phyloP scores from a whole-genome alignment of 2,113 vertebrate genomes.

The Macrotis lagotis region DNA sequence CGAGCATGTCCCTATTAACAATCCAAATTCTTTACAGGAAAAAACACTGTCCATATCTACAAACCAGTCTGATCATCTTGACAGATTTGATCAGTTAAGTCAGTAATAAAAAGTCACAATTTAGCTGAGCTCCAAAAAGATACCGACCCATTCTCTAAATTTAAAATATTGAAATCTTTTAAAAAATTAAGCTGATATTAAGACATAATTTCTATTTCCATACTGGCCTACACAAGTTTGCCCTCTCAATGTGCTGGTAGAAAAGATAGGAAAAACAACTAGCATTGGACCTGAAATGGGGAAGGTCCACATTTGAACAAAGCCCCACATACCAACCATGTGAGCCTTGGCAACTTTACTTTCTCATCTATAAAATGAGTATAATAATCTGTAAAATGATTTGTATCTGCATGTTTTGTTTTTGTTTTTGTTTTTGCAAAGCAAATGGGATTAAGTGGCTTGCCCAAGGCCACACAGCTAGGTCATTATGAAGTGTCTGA shows the following conservation, averaged over 20 bases:
- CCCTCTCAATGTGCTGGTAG: neutral
- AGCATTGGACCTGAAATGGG: neutral
- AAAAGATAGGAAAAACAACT: neutral
- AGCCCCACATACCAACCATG: too few relatives aligned
- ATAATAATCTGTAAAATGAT: too few relatives aligned
- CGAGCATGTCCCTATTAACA: neutral
- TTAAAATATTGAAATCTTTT: neutral
- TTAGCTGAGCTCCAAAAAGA: neutral
- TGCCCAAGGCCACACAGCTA: too few relatives aligned
- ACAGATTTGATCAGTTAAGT: neutral
- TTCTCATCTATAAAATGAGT: conserved; percentile 12
- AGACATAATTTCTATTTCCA: neutral
- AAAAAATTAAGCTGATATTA: neutral
- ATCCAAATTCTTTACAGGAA: neutral
- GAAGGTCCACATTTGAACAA: neutral
- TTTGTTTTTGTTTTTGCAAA: too few relatives aligned
- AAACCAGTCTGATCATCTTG: neutral
- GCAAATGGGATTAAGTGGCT: too few relatives aligned
- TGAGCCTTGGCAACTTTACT: conserved; percentile 16
- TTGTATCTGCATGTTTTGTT: too few relatives aligned
- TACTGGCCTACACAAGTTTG: neutral
- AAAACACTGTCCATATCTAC: neutral
- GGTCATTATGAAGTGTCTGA: too few relatives aligned
- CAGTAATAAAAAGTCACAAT: neutral
- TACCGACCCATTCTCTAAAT: neutral